A percentile compares a stretch with the other conserved stretches of the same genome.
Evolutionary conservation across 2,113 vertebrate species (phyloP).

Genomic region (Vireo altiloquus): DNA sequence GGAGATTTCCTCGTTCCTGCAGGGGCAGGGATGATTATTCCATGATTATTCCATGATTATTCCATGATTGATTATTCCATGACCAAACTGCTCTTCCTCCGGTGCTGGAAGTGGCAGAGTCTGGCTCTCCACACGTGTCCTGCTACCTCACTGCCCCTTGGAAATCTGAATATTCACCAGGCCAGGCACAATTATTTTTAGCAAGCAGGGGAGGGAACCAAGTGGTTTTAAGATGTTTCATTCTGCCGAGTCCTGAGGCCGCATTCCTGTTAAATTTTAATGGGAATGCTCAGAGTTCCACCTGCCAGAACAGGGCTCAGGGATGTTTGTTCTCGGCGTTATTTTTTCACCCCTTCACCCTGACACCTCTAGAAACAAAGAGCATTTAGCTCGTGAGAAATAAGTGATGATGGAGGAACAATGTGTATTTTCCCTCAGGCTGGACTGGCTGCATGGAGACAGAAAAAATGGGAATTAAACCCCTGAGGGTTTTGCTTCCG

Average conservation of each 20-base stretch:
- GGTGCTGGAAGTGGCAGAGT: fast-evolving
- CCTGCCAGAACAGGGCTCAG: background rate
- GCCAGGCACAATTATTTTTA: background rate
- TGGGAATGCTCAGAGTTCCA: background rate
- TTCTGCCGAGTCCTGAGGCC: background rate
- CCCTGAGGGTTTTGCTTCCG: background rate
- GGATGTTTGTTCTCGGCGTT: background rate
- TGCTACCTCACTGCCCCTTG: background rate
- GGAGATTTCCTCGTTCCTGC: background rate
- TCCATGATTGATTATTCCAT: background rate
- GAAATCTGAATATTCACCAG: background rate
- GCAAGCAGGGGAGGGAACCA: background rate
- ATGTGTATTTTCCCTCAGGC: background rate
- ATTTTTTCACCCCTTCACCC: background rate
- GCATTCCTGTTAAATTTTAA: background rate
- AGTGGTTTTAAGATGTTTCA: background rate
- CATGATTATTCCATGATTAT: no score
- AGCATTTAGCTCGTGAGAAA: background rate
- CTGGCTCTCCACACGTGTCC: background rate
- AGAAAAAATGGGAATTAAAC: background rate
- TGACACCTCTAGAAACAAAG: background rate
- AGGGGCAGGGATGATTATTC: background rate
- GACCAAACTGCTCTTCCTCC: background rate
- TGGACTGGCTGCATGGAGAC: background rate
- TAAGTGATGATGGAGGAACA: background rate